These are phyloP conservation scores for Whitmania pigra DNA, from an alignment of 1,140 invertebrate species.

Conservation along the genomic window DNA sequence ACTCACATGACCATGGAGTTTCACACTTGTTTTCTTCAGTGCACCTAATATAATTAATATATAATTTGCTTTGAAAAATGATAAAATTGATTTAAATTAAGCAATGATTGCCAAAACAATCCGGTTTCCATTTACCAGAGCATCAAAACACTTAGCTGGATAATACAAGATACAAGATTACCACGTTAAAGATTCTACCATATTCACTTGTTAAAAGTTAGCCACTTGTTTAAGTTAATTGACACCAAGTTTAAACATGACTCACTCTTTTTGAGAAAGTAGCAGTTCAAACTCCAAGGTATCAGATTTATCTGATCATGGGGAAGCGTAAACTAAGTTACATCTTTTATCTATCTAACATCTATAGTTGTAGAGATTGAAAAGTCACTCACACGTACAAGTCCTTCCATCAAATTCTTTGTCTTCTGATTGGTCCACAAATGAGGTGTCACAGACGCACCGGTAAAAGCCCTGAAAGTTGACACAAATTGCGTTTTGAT, in stretches of 20 bases:
- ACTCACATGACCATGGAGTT: neutral
- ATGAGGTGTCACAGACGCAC: conserved; percentile 6
- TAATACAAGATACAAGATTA: too few species aligned
- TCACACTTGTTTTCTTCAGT: conserved; percentile 10
- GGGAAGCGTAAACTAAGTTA: neutral
- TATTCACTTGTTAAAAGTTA: too few species aligned
- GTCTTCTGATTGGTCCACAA: neutral
- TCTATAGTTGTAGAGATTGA: neutral
- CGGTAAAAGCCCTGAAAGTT: neutral
- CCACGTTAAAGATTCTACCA: too few species aligned
- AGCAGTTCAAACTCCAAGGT: too few species aligned
- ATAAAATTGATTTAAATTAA: too few species aligned
- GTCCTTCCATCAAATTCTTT: neutral
- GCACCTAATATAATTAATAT: neutral
- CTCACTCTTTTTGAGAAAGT: too few species aligned
- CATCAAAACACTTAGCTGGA: too few species aligned
- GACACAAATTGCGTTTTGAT: neutral
- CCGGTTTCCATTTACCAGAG: too few species aligned
- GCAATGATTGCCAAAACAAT: too few species aligned
- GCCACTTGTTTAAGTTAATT: too few species aligned
- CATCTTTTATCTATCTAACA: neutral
- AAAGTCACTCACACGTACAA: neutral
- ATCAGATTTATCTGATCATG: too few species aligned
- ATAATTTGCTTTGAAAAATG: neutral
- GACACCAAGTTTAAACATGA: too few species aligned